phyloP scores from a whole-genome alignment of 2,113 vertebrate genomes.

The Bujurquina vittata region DNA sequence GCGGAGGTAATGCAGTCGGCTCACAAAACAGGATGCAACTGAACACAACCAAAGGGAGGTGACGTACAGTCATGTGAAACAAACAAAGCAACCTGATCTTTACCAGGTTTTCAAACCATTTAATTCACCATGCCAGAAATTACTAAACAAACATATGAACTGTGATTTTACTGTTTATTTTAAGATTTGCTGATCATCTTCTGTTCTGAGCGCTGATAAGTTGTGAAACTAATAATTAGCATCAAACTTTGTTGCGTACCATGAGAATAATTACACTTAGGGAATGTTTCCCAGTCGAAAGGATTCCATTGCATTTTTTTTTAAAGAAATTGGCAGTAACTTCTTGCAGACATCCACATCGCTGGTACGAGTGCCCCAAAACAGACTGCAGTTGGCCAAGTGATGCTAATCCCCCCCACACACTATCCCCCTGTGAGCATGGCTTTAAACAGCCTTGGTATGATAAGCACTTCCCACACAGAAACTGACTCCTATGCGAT shows the following conservation, averaged over 20 bases:
- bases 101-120: not conserved
- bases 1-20: not conserved
- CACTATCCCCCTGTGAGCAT: slow-evolving; percentile 39
- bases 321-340: not conserved
- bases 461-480: slow-evolving; percentile 60
- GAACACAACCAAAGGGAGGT: not conserved
- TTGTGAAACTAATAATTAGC: not conserved
- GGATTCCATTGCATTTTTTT: not conserved
- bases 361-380: slow-evolving; percentile 18
- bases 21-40: no score
- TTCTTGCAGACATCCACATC: slow-evolving; percentile 11
- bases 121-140: not conserved
- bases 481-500: slow-evolving; percentile 36
- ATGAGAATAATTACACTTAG: not conserved
- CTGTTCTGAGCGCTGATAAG: not conserved
- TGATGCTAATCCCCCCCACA: slow-evolving; percentile 41
- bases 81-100: not conserved
- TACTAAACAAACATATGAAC: not conserved
- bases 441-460: slow-evolving; percentile 54
- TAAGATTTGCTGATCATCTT: not conserved
- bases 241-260: not conserved
- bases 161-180: not conserved
- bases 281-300: not conserved
- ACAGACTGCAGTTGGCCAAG: slow-evolving; percentile 40
- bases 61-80: not conserved